Conservation (phyloP, 2,797 vertebrate genomes). For the Taenioides sp. region DNA sequence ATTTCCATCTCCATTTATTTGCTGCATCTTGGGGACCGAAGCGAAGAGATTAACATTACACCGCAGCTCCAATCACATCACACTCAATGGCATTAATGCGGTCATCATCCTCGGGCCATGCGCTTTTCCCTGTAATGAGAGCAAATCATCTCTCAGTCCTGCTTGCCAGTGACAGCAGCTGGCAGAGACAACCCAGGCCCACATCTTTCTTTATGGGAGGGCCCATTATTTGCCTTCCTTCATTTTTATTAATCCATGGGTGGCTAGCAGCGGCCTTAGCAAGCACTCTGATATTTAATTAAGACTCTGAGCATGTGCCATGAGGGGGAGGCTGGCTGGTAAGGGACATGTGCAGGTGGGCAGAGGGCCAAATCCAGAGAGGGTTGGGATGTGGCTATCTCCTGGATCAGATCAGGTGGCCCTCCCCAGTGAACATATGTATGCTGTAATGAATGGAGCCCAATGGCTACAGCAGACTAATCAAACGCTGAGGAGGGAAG, state of each 20-base stretch:
- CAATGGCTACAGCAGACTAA: conserved; percentile 53
- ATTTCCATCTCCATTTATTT: conserved; percentile 64
- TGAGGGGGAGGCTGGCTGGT: conserved; percentile 45
- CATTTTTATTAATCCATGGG: conserved; percentile 37
- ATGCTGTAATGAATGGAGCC: conserved; percentile 55
- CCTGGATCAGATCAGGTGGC: conserved; percentile 43
- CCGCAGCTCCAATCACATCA: conserved; percentile 70
- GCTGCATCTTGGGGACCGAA: conserved; percentile 62
- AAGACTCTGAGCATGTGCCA: conserved; percentile 57
- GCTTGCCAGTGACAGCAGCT: conserved; percentile 70
- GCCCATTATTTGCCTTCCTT: conserved; percentile 4
- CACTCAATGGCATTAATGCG: conserved; percentile 62
- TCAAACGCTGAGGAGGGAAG: conserved; percentile 60
- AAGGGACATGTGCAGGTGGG: conserved; percentile 51
- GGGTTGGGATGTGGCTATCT: conserved; percentile 50
- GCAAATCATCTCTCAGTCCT: conserved; percentile 76
- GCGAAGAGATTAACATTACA: conserved; percentile 64
- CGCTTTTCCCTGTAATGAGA: conserved; percentile 75
- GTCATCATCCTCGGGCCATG: conserved; percentile 68
- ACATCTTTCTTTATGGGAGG: conserved; percentile 39
- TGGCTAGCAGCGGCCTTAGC: conserved; percentile 49
- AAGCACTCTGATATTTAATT: conserved; percentile 67
- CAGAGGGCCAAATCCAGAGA: conserved; percentile 41
- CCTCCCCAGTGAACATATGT: conserved; percentile 35
- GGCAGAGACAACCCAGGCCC: conserved; percentile 52